Conservation (phyloP, 2,888 invertebrate genomes). For the Epirrhoe alternata region DNA sequence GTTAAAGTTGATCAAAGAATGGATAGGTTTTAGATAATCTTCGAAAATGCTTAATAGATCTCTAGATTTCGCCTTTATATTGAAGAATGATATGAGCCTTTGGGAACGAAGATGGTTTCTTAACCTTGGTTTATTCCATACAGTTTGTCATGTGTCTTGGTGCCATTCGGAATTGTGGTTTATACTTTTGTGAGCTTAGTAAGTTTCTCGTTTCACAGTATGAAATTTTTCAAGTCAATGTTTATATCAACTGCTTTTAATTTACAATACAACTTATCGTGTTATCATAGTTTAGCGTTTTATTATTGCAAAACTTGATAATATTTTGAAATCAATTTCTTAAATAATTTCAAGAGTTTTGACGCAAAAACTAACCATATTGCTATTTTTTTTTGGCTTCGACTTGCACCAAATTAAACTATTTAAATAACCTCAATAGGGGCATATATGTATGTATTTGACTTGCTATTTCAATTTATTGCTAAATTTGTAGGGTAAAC, state of each 20-base stretch:
- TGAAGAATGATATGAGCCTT: not conserved
- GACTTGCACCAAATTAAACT: not conserved
- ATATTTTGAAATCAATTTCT: no score
- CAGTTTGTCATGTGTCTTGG: not conserved
- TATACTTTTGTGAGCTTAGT: not conserved
- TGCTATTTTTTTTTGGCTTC: not conserved
- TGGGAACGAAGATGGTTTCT: not conserved
- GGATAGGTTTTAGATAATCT: not conserved
- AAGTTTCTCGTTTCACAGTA: no score
- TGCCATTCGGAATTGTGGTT: not conserved
- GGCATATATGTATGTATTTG: no score
- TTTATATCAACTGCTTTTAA: no score
- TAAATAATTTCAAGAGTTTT: no score
- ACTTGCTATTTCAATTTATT: not conserved
- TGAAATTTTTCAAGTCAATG: no score
- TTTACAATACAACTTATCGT: no score
- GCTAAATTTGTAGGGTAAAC: not conserved
- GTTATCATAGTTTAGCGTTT: no score
- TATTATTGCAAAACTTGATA: no score
- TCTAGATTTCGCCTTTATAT: conserved; percentile 6
- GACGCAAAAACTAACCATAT: no score
- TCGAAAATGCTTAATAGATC: conserved; percentile 3
- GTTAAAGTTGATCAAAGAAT: not conserved
- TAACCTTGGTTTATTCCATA: not conserved
- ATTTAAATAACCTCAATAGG: not conserved